phyloP scores from a whole-genome alignment of 2,888 invertebrate species.

The Platycnemis pennipes region DNA sequence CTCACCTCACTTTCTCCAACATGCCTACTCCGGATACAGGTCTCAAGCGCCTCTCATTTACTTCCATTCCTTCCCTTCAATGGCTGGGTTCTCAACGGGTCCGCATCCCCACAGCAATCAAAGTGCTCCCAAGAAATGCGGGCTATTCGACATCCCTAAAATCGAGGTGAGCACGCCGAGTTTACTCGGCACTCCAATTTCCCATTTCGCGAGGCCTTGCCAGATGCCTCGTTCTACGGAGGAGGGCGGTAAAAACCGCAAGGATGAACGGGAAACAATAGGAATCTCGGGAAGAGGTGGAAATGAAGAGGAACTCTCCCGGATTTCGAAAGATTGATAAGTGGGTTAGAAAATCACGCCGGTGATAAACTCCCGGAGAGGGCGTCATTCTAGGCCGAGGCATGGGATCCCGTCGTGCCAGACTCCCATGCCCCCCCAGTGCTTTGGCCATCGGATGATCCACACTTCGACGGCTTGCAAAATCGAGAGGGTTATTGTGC shows the following conservation, averaged over 20 bases:
- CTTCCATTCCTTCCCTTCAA: too few species aligned
- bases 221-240: background rate
- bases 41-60: too few species aligned
- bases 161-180: too few species aligned
- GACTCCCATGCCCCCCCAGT: background rate
- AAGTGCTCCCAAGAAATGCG: too few species aligned
- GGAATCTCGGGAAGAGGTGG: background rate
- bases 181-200: background rate
- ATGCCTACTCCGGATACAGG: too few species aligned
- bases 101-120: too few species aligned
- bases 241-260: background rate
- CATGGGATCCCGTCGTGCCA: background rate
- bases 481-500: background rate
- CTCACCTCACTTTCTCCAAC: too few species aligned
- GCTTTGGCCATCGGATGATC: background rate
- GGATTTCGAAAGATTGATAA: background rate
- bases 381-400: background rate
- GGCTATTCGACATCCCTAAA: too few species aligned
- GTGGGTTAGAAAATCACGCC: background rate
- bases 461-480: background rate
- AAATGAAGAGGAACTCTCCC: background rate
- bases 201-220: background rate
- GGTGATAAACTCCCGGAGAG: background rate
- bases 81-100: too few species aligned
- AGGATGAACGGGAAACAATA: background rate